Evolutionary conservation across 2,113 vertebrate genomes (phyloP), one percentile per base, ranked within the genome.

Genomic region (Ondatra zibethicus): DNA sequence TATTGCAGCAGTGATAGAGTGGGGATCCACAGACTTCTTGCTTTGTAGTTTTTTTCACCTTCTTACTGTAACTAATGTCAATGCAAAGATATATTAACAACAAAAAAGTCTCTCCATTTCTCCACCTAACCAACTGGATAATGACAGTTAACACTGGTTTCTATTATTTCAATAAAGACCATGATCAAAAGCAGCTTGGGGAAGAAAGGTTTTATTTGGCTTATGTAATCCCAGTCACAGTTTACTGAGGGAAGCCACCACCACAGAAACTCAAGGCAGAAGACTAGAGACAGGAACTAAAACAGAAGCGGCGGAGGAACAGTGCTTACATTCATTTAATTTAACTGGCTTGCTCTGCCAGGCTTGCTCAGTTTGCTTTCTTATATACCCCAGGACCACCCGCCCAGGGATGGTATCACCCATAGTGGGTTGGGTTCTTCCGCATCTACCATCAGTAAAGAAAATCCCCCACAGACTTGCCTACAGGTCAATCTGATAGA

Each of bases 31-130:
- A n/a, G n/a, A n/a, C n/a, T n/a, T 95, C 45, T 81, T 92, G 29
- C 5, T 84, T 92, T 96, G 66, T 80, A 1, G 33, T 84, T 33
- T 88, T 88, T 91, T 93, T 77, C 19, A 58, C 70, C 33, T 7
- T 73, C 88, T 91, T 82, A 82, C 65, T 86, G 29, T n/a, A 92
- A 61, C 65, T 80, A 86, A 75, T 75, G 45, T 75, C 45, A 88
- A 78, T 85, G 47, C 63, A 91, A 93, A 80, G 19, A 66, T 42
- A 31, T 45, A 89, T 84, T 42, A 66, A 86, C 63, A 33, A 61
- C 27, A 29, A 63, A 84, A 77, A 16, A 12, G 42, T 31, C 25
- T 65, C n/a, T 65, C 7, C 29, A 58, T 19, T 58, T 27, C 55
- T 82, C 25, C 55, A 45, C 39, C 29, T 5, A 47, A 12, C 63